These are phyloP conservation scores for Pseudomugil gertrudae DNA, from an alignment of 2,797 vertebrate genomes.

Conservation along the genomic window DNA sequence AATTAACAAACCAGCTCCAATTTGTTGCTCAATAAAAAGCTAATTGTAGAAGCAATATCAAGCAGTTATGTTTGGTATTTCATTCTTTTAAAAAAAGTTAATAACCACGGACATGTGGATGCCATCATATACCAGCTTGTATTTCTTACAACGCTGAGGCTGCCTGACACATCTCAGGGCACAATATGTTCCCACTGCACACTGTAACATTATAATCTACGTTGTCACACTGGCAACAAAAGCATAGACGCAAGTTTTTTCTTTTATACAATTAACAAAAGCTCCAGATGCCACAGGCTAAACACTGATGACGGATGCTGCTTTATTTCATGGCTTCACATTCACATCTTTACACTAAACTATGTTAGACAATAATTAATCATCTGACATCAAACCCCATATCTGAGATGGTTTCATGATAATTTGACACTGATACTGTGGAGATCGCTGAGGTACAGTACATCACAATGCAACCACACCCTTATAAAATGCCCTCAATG, in stretches of 20 bases:
- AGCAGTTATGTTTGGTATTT: not conserved
- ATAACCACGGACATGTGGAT: slow-evolving; percentile 1
- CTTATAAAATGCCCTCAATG: slow-evolving; percentile 1
- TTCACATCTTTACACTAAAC: not conserved
- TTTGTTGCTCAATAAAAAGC: not conserved
- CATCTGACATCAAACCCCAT: slow-evolving; percentile 49
- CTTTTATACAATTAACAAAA: slow-evolving; percentile 6
- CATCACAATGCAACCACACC: slow-evolving; percentile 34
- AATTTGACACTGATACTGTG: slow-evolving; percentile 41
- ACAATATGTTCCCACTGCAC: slow-evolving; percentile 16
- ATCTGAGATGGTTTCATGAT: slow-evolving; percentile 21
- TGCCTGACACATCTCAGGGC: slow-evolving; percentile 1
- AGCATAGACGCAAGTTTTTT: not conserved
- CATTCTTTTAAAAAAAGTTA: not conserved
- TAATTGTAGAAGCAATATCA: not conserved
- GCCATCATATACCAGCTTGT: slow-evolving; percentile 26
- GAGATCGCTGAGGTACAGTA: not conserved
- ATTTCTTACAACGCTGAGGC: slow-evolving; percentile 26
- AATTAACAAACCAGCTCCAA: not conserved
- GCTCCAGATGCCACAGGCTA: not conserved
- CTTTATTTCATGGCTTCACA: not conserved
- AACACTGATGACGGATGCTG: not conserved
- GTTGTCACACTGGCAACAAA: not conserved
- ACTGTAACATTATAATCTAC: slow-evolving; percentile 23
- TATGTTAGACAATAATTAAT: slow-evolving; percentile 30